phyloP scores from a whole-genome alignment of 2,113 vertebrate genomes.

The Ageneiosus marmoratus region DNA sequence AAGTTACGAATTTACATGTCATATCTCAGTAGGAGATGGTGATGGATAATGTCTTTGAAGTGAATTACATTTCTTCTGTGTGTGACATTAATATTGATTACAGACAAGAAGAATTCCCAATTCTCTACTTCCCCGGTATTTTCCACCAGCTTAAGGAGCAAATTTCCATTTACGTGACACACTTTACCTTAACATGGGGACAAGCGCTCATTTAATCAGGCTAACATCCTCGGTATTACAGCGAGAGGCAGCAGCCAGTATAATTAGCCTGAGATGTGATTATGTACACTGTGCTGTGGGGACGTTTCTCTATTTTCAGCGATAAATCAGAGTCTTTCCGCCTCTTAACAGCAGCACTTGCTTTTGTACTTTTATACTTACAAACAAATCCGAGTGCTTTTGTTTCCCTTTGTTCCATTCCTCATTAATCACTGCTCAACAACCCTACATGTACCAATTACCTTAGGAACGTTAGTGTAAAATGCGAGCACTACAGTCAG shows the following conservation, averaged over 20 bases:
- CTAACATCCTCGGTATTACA: constrained; percentile 50
- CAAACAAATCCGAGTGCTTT: background rate
- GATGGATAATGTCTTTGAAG: constrained; percentile 46
- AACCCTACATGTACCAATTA: constrained; percentile 2
- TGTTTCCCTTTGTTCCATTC: constrained; percentile 11
- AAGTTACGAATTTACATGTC: background rate
- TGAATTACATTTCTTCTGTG: constrained; percentile 36
- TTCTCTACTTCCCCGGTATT: constrained; percentile 40
- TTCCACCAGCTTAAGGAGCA: background rate
- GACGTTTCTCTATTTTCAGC: constrained; percentile 66
- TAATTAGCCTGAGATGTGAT: constrained; percentile 75
- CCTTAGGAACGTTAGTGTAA: constrained; percentile 7
- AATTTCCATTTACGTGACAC: constrained; percentile 55
- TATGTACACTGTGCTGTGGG: constrained; percentile 66
- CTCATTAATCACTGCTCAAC: constrained; percentile 36
- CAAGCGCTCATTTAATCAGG: constrained; percentile 69
- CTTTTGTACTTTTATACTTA: constrained; percentile 34
- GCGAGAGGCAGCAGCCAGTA: constrained; percentile 57
- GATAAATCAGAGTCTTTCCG: constrained; percentile 66
- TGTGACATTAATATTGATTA: constrained; percentile 64
- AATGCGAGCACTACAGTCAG: constrained; percentile 11
- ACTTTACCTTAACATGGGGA: constrained; percentile 59
- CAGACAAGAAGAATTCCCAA: constrained; percentile 44
- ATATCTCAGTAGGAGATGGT: constrained; percentile 34
- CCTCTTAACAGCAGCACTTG: constrained; percentile 61